These are phyloP conservation scores for Eremobia ochroleuca DNA, from an alignment of 2,888 invertebrate species.

Conservation along the genomic window DNA sequence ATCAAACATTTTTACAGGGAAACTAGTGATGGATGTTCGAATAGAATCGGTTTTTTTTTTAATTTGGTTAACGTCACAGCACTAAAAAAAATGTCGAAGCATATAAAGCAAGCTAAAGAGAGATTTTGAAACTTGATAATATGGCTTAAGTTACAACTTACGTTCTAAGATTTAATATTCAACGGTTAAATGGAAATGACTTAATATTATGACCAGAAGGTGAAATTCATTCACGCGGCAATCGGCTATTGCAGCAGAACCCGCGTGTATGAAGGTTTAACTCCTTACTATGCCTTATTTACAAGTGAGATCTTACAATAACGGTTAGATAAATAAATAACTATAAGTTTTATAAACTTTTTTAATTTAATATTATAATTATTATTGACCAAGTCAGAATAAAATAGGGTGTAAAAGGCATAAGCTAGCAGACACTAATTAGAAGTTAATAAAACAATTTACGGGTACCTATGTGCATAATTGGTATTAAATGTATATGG, in stretches of 20 bases:
- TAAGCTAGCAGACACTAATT: slow-evolving; percentile 85
- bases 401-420: slow-evolving; percentile 75
- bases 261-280: slow-evolving; percentile 52
- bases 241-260: slow-evolving; percentile 28
- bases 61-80: slow-evolving; percentile 47
- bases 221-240: slow-evolving; percentile 54
- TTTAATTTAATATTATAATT: slow-evolving; percentile 73
- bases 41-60: slow-evolving; percentile 13
- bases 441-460: slow-evolving; percentile 50
- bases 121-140: slow-evolving; percentile 53
- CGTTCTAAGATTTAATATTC: slow-evolving; percentile 48
- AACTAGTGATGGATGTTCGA: slow-evolving; percentile 47
- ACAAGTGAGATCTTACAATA: slow-evolving; percentile 87
- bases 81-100: slow-evolving; percentile 56
- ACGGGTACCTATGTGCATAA: slow-evolving; percentile 53
- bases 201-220: slow-evolving; percentile 70
- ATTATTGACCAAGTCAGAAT: slow-evolving; percentile 83
- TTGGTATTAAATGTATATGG: slow-evolving; percentile 12
- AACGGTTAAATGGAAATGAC: slow-evolving; percentile 63
- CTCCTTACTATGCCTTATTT: slow-evolving; percentile 77
- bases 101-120: slow-evolving; percentile 57
- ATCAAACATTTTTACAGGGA: slow-evolving; percentile 31
- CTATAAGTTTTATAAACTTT: slow-evolving; percentile 85
- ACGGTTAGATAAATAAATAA: slow-evolving; percentile 75
- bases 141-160: slow-evolving; percentile 60